These are phyloP conservation scores for Hippocampus mohnikei DNA, from an alignment of 2,113 vertebrate species.

Conservation along the genomic window DNA sequence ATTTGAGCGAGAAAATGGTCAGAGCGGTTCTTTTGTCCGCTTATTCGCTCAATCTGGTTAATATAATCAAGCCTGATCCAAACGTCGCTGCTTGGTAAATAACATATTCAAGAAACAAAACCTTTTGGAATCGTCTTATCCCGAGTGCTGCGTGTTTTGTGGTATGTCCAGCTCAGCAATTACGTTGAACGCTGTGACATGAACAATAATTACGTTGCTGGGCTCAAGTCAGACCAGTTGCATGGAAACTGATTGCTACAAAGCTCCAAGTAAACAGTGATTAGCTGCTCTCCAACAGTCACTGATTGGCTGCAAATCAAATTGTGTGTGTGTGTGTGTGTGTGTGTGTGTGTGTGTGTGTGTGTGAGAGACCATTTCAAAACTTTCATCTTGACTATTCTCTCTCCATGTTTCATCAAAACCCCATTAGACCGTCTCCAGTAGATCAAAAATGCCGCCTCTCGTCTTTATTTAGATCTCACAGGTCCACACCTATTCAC, in stretches of 20 bases:
- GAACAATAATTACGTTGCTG: constrained; percentile 8
- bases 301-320: constrained; percentile 21
- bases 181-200: constrained; percentile 15
- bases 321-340: too few relatives aligned
- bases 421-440: not conserved
- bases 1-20: constrained; percentile 7
- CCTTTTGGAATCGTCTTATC: too few relatives aligned
- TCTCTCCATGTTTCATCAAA: not conserved
- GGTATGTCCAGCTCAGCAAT: not conserved
- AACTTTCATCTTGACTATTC: not conserved
- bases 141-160: too few relatives aligned
- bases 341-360: too few relatives aligned
- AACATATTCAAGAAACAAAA: not conserved
- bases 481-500: too few relatives aligned
- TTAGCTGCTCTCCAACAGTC: constrained; percentile 33
- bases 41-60: not conserved
- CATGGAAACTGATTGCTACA: constrained; percentile 45
- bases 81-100: not conserved
- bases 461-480: too few relatives aligned
- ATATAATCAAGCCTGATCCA: not conserved
- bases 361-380: not conserved
- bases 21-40: not conserved
- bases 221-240: constrained; percentile 31
- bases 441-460: not conserved
- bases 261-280: constrained; percentile 49